These are phyloP conservation scores for Macrosiphum euphorbiae DNA, from an alignment of 2,888 invertebrate species.

Conservation along the genomic window DNA sequence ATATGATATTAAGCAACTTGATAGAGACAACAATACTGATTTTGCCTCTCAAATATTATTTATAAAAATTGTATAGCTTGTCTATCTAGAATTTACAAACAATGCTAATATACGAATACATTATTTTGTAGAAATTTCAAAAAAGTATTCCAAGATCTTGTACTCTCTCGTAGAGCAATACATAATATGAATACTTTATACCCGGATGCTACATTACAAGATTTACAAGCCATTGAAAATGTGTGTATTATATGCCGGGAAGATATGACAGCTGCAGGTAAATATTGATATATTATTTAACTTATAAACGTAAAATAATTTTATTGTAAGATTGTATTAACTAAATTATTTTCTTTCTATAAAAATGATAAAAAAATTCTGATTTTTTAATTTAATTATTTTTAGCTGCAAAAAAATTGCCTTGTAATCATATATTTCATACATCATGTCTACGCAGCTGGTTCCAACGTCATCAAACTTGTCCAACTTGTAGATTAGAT, in stretches of 20 bases:
- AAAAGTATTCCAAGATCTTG: constrained; percentile 96
- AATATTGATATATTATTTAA: constrained; percentile 15
- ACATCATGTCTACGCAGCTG: constrained; percentile 96
- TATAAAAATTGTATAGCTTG: neutral
- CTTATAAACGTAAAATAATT: constrained; percentile 27
- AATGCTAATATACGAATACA: neutral
- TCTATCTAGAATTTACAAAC: neutral
- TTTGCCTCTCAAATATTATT: too few relatives aligned
- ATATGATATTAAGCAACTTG: neutral
- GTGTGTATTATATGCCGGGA: constrained; percentile 99
- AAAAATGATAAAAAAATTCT: neutral
- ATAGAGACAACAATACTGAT: neutral
- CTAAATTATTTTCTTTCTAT: neutral
- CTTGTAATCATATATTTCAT: constrained; percentile 99
- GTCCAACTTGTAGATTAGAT: constrained; percentile 97
- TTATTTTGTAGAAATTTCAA: constrained; percentile 84
- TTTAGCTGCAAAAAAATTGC: constrained; percentile 90
- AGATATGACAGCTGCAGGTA: constrained; percentile 79
- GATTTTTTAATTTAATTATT: constrained; percentile 22
- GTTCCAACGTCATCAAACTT: constrained; percentile 99
- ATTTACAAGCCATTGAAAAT: constrained; percentile 92
- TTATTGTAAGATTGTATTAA: neutral
- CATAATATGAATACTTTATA: constrained; percentile 98
- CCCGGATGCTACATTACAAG: constrained; percentile 94
- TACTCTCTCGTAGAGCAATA: constrained; percentile 95